A percentile compares a stretch with the other conserved stretches of the same genome.
phyloP scores from a whole-genome alignment of 1,140 invertebrate genomes.

The Drosophila tsacasi region DNA sequence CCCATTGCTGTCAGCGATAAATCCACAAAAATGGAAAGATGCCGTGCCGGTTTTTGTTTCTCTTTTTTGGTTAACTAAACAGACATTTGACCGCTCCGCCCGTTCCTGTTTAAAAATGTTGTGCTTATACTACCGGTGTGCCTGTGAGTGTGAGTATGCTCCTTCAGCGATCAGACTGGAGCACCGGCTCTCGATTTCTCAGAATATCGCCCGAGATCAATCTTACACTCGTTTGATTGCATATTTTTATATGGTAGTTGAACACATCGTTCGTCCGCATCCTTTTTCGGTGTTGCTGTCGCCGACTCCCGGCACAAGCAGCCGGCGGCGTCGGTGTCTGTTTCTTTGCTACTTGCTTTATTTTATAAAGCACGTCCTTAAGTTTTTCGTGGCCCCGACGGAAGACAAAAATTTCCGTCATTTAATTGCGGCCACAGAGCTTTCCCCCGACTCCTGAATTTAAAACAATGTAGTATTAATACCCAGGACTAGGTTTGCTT shows the following conservation, averaged over 20 bases:
- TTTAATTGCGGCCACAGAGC: conserved; percentile 42
- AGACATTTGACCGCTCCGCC: conserved; percentile 18
- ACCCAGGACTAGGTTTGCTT: neutral
- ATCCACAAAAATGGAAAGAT: conserved; percentile 40
- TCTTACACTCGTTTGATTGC: conserved; percentile 77
- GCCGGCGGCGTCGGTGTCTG: conserved; percentile 42
- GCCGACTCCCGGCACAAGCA: conserved; percentile 3
- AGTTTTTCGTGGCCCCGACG: conserved; percentile 26
- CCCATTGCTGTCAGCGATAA: conserved; percentile 53
- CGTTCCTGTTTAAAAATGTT: conserved; percentile 35
- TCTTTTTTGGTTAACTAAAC: conserved; percentile 25
- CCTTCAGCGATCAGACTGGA: conserved; percentile 36
- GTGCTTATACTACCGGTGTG: conserved; percentile 25
- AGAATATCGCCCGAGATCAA: conserved; percentile 79
- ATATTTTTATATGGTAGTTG: conserved; percentile 83
- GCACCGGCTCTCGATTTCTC: conserved; percentile 56
- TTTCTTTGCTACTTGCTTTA: conserved; percentile 41
- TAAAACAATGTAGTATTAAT: neutral
- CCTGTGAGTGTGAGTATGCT: conserved; percentile 8
- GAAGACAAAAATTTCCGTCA: conserved; percentile 36
- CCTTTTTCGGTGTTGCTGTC: conserved; percentile 69
- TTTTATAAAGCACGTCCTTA: conserved; percentile 37
- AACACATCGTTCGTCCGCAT: conserved; percentile 70
- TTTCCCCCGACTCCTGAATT: neutral
- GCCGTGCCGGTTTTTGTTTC: conserved; percentile 21